Conservation (phyloP, 2,888 invertebrate species). For the Taphrorychus bicolor region DNA sequence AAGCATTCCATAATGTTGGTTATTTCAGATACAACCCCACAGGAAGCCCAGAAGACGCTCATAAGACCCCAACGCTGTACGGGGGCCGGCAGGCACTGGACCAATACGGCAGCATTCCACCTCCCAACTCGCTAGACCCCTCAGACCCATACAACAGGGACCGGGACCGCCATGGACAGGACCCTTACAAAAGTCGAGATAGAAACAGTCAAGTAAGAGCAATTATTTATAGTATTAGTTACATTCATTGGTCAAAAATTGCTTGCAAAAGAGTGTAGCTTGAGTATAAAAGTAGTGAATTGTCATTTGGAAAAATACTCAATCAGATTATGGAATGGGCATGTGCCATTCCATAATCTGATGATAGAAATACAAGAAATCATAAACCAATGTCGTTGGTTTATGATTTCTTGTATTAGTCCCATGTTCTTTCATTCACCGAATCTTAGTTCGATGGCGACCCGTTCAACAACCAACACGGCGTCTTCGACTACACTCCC, state of each 20-base stretch:
- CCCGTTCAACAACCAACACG: conserved; percentile 19
- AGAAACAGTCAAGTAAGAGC: conserved; percentile 23
- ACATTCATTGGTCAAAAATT: neutral
- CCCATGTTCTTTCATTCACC: neutral
- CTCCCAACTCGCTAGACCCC: conserved; percentile 22
- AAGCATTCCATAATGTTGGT: too few relatives aligned
- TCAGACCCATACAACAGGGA: conserved; percentile 27
- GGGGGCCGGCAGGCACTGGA: neutral
- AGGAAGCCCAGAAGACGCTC: conserved; percentile 19
- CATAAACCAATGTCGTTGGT: too few relatives aligned
- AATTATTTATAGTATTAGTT: neutral
- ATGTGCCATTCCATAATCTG: too few relatives aligned
- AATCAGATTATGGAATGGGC: too few relatives aligned
- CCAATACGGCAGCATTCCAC: conserved; percentile 7
- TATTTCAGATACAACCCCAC: conserved; percentile 24
- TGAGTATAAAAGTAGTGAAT: too few relatives aligned
- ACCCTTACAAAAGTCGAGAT: conserved; percentile 22
- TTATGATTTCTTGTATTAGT: neutral
- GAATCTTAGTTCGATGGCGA: conserved; percentile 15
- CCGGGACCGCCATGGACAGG: conserved; percentile 12
- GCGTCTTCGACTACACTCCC: conserved; percentile 20
- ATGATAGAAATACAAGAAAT: too few relatives aligned
- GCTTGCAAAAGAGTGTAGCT: neutral
- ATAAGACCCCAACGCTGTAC: conserved; percentile 15
- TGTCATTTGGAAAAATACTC: too few relatives aligned